Percentiles rank a stretch among this genome's conserved stretches.
phyloP scores from a whole-genome alignment of 2,797 vertebrate genomes.

The Balearica regulorum region DNA sequence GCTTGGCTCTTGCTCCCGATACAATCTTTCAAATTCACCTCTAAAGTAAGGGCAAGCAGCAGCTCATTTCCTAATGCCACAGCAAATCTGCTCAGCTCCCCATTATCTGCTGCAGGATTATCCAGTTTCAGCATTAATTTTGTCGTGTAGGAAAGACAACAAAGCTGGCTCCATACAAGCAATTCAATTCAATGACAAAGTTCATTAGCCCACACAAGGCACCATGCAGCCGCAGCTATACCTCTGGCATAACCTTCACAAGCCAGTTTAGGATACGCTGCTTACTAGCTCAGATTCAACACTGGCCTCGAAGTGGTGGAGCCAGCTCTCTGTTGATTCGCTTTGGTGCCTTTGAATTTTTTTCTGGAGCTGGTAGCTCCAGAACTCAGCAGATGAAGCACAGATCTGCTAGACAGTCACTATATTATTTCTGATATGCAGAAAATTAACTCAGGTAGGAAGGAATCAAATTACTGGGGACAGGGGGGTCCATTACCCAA shows the following conservation, averaged over 20 bases:
- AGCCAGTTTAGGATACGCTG: not conserved
- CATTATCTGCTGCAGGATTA: conserved; percentile 33
- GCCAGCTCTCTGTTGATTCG: not conserved
- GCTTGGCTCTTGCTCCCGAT: not conserved
- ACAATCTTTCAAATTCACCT: conserved; percentile 31
- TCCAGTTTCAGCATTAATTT: conserved; percentile 32
- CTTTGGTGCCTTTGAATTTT: not conserved
- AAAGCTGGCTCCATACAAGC: not conserved
- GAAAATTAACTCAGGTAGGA: not conserved
- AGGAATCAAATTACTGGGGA: not conserved
- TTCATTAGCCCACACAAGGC: not conserved
- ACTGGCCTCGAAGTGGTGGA: not conserved
- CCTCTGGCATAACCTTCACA: not conserved
- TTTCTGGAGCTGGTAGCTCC: not conserved
- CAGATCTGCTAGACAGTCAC: not conserved
- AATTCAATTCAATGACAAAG: not conserved
- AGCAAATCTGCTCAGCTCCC: conserved; percentile 40
- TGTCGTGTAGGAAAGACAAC: conserved; percentile 25
- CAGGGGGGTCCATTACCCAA: not conserved
- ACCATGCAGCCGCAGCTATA: not conserved
- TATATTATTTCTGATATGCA: not conserved
- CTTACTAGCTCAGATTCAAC: not conserved
- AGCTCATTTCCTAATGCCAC: conserved; percentile 34
- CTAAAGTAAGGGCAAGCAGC: conserved; percentile 33
- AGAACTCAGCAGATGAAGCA: not conserved